Percentiles rank a stretch among this genome's conserved stretches.
Evolutionary conservation across 2,113 vertebrate genomes (phyloP).

Genomic region (Entelurus aequoreus): DNA sequence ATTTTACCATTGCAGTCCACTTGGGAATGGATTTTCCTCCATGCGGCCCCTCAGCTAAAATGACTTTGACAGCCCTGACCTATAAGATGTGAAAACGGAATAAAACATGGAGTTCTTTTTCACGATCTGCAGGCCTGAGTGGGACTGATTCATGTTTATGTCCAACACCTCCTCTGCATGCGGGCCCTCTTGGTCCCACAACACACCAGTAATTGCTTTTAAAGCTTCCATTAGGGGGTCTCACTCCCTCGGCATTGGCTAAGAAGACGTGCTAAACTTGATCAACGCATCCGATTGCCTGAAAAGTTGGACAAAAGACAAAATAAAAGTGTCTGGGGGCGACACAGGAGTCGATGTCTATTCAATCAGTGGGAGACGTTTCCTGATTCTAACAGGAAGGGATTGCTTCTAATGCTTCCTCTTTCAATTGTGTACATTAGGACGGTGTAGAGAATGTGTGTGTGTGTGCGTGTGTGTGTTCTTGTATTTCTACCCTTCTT

Average conservation of each 20-base stretch:
- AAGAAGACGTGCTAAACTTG: slow-evolving; percentile 55
- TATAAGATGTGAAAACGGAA: background rate
- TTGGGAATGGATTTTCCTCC: no score
- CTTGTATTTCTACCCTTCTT: no score
- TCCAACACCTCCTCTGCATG: background rate
- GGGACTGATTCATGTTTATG: background rate
- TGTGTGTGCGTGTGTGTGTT: background rate
- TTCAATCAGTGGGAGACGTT: slow-evolving; percentile 50
- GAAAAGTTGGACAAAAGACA: slow-evolving; percentile 23
- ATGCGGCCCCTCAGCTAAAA: no score
- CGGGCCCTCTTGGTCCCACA: slow-evolving; percentile 12
- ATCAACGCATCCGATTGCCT: slow-evolving; percentile 36
- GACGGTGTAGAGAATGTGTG: background rate
- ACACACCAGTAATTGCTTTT: slow-evolving; percentile 19
- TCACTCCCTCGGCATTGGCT: slow-evolving; percentile 25
- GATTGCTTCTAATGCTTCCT: slow-evolving; percentile 36
- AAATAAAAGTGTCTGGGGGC: slow-evolving; percentile 33
- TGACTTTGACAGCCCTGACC: no score
- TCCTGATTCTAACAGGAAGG: slow-evolving; percentile 48
- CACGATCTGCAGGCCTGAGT: no score
- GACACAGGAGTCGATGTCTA: slow-evolving; percentile 48
- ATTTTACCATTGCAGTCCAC: no score
- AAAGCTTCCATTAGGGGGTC: slow-evolving; percentile 28
- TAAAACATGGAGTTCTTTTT: background rate
- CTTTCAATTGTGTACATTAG: slow-evolving; percentile 21